Evolutionary conservation across 1,140 invertebrate genomes (phyloP).

Genomic region (Drosophila tropicalis): DNA sequence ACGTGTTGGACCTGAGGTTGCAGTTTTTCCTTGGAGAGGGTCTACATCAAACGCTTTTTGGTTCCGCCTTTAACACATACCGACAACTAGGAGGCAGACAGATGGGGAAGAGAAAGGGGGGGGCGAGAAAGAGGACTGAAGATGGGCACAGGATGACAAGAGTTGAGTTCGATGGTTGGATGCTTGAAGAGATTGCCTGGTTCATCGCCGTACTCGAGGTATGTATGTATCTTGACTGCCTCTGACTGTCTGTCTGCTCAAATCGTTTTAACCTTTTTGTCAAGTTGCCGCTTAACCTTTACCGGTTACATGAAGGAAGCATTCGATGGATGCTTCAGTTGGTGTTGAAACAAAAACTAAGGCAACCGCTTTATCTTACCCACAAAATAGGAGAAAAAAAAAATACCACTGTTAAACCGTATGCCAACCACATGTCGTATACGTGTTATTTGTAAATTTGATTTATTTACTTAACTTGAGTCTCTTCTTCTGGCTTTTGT

Average conservation of each 20-base stretch:
- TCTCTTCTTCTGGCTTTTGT: slow-evolving; percentile 41
- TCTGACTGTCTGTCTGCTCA: slow-evolving; percentile 60
- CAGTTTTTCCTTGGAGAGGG: slow-evolving; percentile 62
- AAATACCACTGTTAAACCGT: background rate
- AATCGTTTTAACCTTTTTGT: slow-evolving; percentile 82
- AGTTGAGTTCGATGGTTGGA: slow-evolving; percentile 9
- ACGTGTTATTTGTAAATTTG: slow-evolving; percentile 72
- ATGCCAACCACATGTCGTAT: slow-evolving; percentile 59
- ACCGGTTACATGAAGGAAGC: slow-evolving; percentile 79
- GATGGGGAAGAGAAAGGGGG: background rate
- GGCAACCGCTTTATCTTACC: slow-evolving; percentile 39
- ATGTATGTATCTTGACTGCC: slow-evolving; percentile 26
- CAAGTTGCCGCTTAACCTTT: slow-evolving; percentile 81
- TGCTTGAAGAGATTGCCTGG: slow-evolving; percentile 17
- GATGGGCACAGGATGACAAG: slow-evolving; percentile 48
- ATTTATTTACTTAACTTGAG: slow-evolving; percentile 62
- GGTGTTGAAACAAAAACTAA: slow-evolving; percentile 56
- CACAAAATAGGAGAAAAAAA: background rate
- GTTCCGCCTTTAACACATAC: slow-evolving; percentile 68
- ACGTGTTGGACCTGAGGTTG: slow-evolving; percentile 43
- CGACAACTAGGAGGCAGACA: slow-evolving; percentile 17
- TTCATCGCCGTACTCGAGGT: slow-evolving; percentile 14
- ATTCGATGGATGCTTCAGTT: slow-evolving; percentile 55
- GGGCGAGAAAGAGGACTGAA: slow-evolving; percentile 2
- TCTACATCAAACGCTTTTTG: slow-evolving; percentile 51